Percentiles rank a stretch among this genome's conserved stretches.
Conservation (phyloP, 2,113 vertebrate genomes). For the Struthidea cinerea region DNA sequence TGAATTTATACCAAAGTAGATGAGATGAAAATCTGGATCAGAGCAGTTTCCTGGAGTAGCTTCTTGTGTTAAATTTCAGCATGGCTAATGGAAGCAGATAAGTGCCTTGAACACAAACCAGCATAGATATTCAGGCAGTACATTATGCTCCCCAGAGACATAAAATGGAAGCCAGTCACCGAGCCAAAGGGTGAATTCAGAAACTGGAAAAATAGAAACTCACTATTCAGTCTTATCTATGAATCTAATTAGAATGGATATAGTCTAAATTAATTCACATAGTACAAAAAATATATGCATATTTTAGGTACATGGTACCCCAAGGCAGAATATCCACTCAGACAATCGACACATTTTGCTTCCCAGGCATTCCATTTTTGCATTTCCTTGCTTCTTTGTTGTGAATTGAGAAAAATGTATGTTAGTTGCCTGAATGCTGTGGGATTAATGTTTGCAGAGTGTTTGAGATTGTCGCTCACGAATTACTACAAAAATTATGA, state of each 20-base stretch:
- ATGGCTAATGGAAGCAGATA: neutral
- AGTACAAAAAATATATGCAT: neutral
- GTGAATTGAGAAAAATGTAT: neutral
- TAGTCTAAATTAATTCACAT: neutral
- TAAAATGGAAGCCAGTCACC: neutral
- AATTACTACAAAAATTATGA: neutral
- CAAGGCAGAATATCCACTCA: neutral
- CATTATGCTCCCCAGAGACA: neutral
- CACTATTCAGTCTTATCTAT: neutral
- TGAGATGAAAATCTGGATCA: neutral
- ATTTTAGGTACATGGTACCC: neutral
- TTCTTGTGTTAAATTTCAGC: neutral
- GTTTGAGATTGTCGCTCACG: neutral
- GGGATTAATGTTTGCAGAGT: neutral
- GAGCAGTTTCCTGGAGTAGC: neutral
- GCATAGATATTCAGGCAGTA: neutral
- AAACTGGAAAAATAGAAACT: neutral
- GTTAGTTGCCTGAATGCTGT: neutral
- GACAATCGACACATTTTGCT: neutral
- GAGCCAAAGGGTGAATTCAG: neutral
- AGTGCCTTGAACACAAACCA: neutral
- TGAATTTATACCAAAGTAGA: neutral
- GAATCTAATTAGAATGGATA: neutral
- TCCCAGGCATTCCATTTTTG: neutral
- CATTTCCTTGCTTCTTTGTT: neutral